Conservation (phyloP, 2,113 vertebrate species). For the Cyanoderma ruficeps region DNA sequence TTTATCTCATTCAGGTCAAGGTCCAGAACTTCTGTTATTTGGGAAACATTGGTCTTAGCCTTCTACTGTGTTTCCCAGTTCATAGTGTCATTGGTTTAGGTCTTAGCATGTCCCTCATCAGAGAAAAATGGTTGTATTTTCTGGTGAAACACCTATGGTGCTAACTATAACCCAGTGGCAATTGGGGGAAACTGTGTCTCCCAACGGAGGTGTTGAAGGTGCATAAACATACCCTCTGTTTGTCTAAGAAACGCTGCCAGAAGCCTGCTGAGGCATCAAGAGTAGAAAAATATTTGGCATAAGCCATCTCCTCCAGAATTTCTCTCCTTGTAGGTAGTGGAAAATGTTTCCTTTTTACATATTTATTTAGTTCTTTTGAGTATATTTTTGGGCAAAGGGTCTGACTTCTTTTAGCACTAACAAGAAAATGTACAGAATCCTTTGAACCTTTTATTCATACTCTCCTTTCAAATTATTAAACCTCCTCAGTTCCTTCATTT, state of each 20-base stretch:
- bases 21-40: background rate
- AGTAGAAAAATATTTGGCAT: constrained; percentile 66
- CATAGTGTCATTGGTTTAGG: constrained; percentile 24
- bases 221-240: constrained; percentile 51
- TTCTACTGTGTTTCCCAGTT: background rate
- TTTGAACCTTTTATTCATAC: background rate
- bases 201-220: constrained; percentile 52
- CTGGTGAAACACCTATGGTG: constrained; percentile 43
- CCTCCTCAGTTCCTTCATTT: background rate
- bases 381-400: background rate
- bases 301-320: constrained; percentile 50
- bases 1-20: background rate
- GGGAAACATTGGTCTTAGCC: background rate
- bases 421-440: background rate
- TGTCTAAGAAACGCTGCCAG: constrained; percentile 51
- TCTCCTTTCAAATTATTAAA: background rate
- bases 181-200: constrained; percentile 13
- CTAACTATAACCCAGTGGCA: constrained; percentile 35
- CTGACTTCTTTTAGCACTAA: background rate
- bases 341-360: constrained; percentile 59
- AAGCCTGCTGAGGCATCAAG: constrained; percentile 64
- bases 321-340: constrained; percentile 57
- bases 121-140: constrained; percentile 51
- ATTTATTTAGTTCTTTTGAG: constrained; percentile 52
- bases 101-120: constrained; percentile 5